Evolutionary conservation across 2,888 invertebrate genomes (phyloP), one percentile per base, ranked within the genome.

Genomic region (Ennomos fuscantarius): DNA sequence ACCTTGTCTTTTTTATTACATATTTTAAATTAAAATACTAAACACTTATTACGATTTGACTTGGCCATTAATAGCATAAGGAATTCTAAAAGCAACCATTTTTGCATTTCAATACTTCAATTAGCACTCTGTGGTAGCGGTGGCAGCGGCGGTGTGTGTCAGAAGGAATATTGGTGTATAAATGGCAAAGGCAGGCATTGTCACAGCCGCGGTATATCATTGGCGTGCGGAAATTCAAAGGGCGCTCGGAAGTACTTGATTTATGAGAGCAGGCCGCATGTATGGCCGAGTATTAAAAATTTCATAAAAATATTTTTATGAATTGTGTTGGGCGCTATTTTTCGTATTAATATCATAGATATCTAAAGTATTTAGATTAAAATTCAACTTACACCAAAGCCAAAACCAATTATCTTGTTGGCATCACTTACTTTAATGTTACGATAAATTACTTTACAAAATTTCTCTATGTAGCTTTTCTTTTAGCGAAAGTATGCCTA

Each of bases 211-310:
- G 82, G 81, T 87, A 87, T 86, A 86, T 87, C 87, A 88, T 82
- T 78, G 80, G 76, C 74, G 78, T 71, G 78, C 82, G 82, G 84
- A 87, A 86, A 84, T 86, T 87, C 86, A 88, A 87, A 87, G 86
- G 86, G 83, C 81, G 83, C 73, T 78, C 84, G 86, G 85, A 87
- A 87, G 85, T 84, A 82, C 86, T 87, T 88, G 89, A 88, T 89
- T 89, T 88, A 89, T 82, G 87, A 81, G 80, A 78, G 78, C 74
- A 78, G 76, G 78, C 76, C 81, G 78, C 81, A 78, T 82, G 79
- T 83, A 85, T 82, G 85, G 73, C 79, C 79, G 77, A 76, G 81
- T 84, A 87, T 88, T 88, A 86, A 88, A 87, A 86, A 78, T 82
- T 84, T 87, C 83, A 86, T 88, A 87, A 89, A 87, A 87, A 86